A percentile compares a stretch with the other conserved stretches of the same genome.
Conservation (phyloP, 2,888 invertebrate genomes). For the Drosophila mettleri region DNA sequence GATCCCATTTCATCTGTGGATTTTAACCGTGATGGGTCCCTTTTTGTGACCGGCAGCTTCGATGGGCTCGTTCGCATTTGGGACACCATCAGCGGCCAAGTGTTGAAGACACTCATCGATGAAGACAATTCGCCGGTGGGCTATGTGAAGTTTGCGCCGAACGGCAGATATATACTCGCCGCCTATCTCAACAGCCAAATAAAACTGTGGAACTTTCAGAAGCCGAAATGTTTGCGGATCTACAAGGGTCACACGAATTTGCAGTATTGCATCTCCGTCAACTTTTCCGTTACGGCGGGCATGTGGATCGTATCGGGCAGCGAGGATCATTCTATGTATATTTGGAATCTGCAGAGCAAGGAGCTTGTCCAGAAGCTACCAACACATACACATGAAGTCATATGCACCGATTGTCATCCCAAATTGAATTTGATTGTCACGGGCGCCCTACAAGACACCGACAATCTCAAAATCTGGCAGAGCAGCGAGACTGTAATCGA, state of each 20-base stretch:
- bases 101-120: slow-evolving; percentile 98
- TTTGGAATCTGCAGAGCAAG: slow-evolving; percentile 99
- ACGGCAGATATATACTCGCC: slow-evolving; percentile 99
- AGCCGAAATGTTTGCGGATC: slow-evolving; percentile 98
- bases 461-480: slow-evolving; percentile 99
- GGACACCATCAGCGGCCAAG: slow-evolving; percentile 99
- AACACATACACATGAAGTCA: slow-evolving; percentile 96
- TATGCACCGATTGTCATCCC: slow-evolving; percentile 99
- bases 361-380: slow-evolving; percentile 98
- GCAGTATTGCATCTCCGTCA: slow-evolving; percentile 99
- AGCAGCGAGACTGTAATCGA: slow-evolving; percentile 90
- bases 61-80: slow-evolving; percentile 99
- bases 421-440: slow-evolving; percentile 99
- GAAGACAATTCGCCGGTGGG: slow-evolving; percentile 99
- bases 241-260: slow-evolving; percentile 99
- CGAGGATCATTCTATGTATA: slow-evolving; percentile 98
- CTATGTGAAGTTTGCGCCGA: slow-evolving; percentile 99
- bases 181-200: slow-evolving; percentile 98
- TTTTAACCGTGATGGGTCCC: slow-evolving; percentile 98
- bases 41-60: slow-evolving; percentile 99
- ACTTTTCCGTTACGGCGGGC: slow-evolving; percentile 99
- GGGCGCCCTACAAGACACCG: slow-evolving; percentile 98
- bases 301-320: slow-evolving; percentile 99
- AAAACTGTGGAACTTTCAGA: slow-evolving; percentile 99
- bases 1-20: slow-evolving; percentile 99